Conservation (phyloP, 1,140 invertebrate species). For the Drosophila santomea region DNA sequence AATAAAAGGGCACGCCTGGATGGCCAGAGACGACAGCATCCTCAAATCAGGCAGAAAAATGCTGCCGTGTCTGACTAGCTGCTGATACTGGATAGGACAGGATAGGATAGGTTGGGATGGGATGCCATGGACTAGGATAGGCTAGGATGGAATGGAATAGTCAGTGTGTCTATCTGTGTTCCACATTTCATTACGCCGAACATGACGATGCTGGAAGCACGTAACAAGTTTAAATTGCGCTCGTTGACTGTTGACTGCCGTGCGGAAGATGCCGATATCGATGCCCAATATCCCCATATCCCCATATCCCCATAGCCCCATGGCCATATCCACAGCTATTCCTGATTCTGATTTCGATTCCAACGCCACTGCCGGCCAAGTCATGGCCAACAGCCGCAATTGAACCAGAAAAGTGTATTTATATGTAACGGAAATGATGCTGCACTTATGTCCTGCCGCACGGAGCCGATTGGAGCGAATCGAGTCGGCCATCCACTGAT, state of each 20-base stretch:
- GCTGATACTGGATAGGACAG: conserved; percentile 10
- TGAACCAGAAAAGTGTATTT: conserved; percentile 81
- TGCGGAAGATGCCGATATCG: conserved; percentile 69
- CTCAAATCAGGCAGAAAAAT: conserved; percentile 83
- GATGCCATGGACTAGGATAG: neutral
- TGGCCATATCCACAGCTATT: conserved; percentile 2
- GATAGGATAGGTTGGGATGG: neutral
- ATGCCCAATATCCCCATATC: conserved; percentile 17
- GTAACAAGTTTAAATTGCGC: conserved; percentile 83
- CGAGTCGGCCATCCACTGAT: conserved; percentile 57
- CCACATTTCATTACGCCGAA: conserved; percentile 76
- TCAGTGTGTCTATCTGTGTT: conserved; percentile 26
- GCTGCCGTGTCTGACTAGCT: conserved; percentile 77
- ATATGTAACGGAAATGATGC: conserved; percentile 83
- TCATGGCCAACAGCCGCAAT: conserved; percentile 71
- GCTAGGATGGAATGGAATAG: neutral
- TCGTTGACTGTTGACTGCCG: conserved; percentile 82
- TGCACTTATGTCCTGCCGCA: conserved; percentile 71
- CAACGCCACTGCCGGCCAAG: conserved; percentile 49
- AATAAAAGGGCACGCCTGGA: conserved; percentile 76
- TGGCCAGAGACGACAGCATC: conserved; percentile 50
- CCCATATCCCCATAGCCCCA: neutral
- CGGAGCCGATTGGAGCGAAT: conserved; percentile 41
- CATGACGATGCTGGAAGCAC: conserved; percentile 73
- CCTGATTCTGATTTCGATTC: conserved; percentile 5